Evolutionary conservation across 1,140 invertebrate species (phyloP).

Genomic region (Drosophila ohnishii): DNA sequence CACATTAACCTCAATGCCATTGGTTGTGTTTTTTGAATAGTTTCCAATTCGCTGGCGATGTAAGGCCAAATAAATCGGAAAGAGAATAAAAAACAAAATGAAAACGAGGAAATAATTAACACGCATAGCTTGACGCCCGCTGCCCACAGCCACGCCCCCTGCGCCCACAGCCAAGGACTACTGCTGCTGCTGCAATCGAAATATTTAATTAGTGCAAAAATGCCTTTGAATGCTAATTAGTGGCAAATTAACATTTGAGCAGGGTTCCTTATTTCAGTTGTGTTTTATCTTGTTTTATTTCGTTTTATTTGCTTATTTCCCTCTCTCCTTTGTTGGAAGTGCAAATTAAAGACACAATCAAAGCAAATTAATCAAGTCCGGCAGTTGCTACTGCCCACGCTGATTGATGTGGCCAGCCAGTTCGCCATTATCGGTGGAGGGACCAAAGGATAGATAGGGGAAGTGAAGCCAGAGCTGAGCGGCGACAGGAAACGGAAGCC

Average conservation of each 20-base stretch:
- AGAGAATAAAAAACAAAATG: slow-evolving; percentile 16
- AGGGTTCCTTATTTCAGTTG: slow-evolving; percentile 31
- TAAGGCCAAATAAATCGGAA: slow-evolving; percentile 52
- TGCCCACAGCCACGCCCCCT: slow-evolving; percentile 13
- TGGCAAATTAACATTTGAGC: slow-evolving; percentile 78
- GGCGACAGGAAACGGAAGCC: slow-evolving; percentile 15
- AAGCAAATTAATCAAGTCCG: slow-evolving; percentile 79
- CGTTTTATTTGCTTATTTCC: slow-evolving; percentile 3
- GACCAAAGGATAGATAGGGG: slow-evolving; percentile 21
- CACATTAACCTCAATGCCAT: slow-evolving; percentile 59
- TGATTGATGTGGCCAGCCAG: slow-evolving; percentile 74
- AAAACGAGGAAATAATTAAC: slow-evolving; percentile 63
- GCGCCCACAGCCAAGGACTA: slow-evolving; percentile 19
- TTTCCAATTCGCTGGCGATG: slow-evolving; percentile 71
- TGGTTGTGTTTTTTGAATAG: slow-evolving; percentile 58
- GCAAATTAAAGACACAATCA: slow-evolving; percentile 81
- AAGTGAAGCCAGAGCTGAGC: background rate
- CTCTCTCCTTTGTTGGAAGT: slow-evolving; percentile 27
- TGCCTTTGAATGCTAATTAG: slow-evolving; percentile 81
- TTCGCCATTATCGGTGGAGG: slow-evolving; percentile 39
- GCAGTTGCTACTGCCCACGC: slow-evolving; percentile 40
- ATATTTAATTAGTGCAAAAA: slow-evolving; percentile 81
- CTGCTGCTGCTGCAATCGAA: slow-evolving; percentile 69
- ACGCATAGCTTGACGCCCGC: slow-evolving; percentile 36
- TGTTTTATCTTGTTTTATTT: slow-evolving; percentile 30